A percentile compares a stretch with the other conserved stretches of the same genome.
phyloP scores from a whole-genome alignment of 1,140 invertebrate genomes.

The Drosophila kurseongensis region DNA sequence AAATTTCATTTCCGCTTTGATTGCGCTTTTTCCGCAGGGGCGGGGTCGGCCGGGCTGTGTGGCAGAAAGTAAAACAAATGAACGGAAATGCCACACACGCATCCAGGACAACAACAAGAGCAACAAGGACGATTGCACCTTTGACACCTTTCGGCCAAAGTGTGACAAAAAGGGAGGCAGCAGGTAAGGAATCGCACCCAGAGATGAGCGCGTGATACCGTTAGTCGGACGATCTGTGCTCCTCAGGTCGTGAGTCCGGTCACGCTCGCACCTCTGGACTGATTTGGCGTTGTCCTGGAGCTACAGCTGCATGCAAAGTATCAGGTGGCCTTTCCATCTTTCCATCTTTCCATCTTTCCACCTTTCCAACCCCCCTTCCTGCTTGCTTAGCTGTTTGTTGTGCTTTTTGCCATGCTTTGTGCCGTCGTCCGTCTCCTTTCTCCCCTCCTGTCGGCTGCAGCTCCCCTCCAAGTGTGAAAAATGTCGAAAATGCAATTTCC shows the following conservation, averaged over 20 bases:
- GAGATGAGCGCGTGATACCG: constrained; percentile 39
- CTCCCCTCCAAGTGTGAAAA: constrained; percentile 75
- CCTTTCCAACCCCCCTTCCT: neutral
- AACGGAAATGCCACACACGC: constrained; percentile 82
- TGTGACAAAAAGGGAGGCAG: constrained; percentile 65
- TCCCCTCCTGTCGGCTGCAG: constrained; percentile 29
- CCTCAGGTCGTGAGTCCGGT: neutral
- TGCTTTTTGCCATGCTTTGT: constrained; percentile 71
- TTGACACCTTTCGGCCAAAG: constrained; percentile 78
- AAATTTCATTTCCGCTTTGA: constrained; percentile 83
- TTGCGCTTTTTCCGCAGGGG: constrained; percentile 76
- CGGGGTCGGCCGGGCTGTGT: constrained; percentile 19
- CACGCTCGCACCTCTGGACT: constrained; percentile 25
- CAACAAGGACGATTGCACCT: constrained; percentile 69
- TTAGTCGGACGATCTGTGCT: neutral
- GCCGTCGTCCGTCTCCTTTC: constrained; percentile 28
- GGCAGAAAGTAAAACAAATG: constrained; percentile 80
- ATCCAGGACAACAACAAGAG: constrained; percentile 46
- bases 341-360: too few relatives aligned
- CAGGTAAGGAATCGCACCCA: constrained; percentile 27
- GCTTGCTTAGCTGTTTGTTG: constrained; percentile 69
- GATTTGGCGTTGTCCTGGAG: constrained; percentile 25
- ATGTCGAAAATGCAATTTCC: constrained; percentile 83
- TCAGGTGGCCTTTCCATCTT: constrained; percentile 35
- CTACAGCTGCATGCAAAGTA: constrained; percentile 74